Base-by-base conservation (phyloP, 2,888 invertebrate genomes). In the Nezara viridula region DNA sequence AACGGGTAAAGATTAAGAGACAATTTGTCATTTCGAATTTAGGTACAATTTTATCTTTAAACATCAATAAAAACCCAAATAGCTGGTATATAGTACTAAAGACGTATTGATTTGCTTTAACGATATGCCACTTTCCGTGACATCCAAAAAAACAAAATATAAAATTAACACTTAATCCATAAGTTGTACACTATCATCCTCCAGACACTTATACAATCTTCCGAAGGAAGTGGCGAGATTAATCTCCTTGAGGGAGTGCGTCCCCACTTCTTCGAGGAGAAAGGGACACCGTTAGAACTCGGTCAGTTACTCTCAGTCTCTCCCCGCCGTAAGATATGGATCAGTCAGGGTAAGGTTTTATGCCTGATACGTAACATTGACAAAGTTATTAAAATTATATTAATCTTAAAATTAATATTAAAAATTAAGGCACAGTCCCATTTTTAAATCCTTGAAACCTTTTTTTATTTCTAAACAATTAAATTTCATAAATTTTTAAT, bases 261-360 rank as follows among this genome's bases (percentile, higher is more conserved):
- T n/a, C 81, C 81, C 81, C 81, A 81, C 81, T 81, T 81, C 81
- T n/a, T 44, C 44, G 44, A 81, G n/a, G 40, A 81, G 81, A 81
- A 81, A 81, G 81, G 81, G 44, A 47, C 66, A 73, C 66, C 66
- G 66, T 73, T 73, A 73, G 66, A 73, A 47, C 44, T 81, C 81
- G 81, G 40, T n/a, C 81, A 81, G 81, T 81, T 14, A 44, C 81
- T 81, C n/a, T n/a, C 44, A 40, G 81, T 47, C 81, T 81, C 81
- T 81, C 81, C 81, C 81, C 47, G 44, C 1, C n/a, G 40, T 81
- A 81, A 40, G 44, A 44, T 81, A 81, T 81, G 81, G 81, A 81
- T 81, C 81, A 81, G 14, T 81, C 81, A 81, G 81, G 81, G 81
- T 81, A 81, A 81, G 81, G 5, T 16, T 47, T 81, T 81, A 24